These are phyloP conservation scores for Andrena haemorrhoa DNA, from an alignment of 2,888 invertebrate species.

Conservation along the genomic window DNA sequence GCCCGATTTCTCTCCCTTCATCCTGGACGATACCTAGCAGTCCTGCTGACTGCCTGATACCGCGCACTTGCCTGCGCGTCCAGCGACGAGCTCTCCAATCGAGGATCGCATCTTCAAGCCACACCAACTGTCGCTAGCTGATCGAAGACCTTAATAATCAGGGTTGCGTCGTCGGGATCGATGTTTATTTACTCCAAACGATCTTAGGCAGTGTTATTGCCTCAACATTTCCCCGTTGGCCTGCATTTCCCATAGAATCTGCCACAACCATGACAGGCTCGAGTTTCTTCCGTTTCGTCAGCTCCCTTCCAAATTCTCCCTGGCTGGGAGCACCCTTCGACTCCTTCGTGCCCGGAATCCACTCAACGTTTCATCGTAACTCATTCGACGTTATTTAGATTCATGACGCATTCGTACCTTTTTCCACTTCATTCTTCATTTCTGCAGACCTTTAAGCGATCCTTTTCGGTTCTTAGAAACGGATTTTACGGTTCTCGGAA, in stretches of 20 bases:
- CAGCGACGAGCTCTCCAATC: neutral
- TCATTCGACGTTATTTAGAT: neutral
- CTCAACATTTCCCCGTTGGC: neutral
- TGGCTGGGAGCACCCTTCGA: neutral
- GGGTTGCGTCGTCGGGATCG: slow-evolving; percentile 10
- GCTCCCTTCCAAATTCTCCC: no score
- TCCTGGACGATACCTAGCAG: slow-evolving; percentile 1
- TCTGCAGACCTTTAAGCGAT: no score
- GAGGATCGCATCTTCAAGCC: neutral
- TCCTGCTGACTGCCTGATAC: neutral
- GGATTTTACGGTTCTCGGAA: no score
- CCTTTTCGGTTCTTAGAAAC: no score
- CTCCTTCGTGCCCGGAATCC: neutral
- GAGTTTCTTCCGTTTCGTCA: neutral
- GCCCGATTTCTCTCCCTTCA: neutral
- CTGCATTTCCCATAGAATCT: neutral
- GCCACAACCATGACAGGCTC: neutral
- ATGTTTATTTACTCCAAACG: neutral
- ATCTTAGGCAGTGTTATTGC: neutral
- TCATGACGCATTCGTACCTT: neutral
- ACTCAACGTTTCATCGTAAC: neutral
- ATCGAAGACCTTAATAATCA: neutral
- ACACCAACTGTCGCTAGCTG: neutral
- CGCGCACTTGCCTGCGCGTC: slow-evolving; percentile 15
- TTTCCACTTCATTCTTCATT: neutral